Conservation (phyloP, 2,888 invertebrate genomes). For the Spodoptera picta region DNA sequence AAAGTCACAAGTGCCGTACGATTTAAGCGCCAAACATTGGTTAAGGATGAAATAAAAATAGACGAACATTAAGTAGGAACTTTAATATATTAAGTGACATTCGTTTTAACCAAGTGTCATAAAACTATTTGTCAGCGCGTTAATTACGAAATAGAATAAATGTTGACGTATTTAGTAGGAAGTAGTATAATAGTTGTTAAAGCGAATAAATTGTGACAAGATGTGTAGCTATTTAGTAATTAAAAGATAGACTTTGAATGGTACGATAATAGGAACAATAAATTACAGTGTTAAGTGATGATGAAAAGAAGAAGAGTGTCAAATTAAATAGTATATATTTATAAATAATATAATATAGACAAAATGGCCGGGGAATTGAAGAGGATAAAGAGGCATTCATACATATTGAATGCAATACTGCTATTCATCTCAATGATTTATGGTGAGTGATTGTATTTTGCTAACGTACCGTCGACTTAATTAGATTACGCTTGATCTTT, state of each 20-base stretch:
- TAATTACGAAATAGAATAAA: conserved; percentile 78
- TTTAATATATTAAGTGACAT: conserved; percentile 77
- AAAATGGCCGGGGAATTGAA: conserved; percentile 80
- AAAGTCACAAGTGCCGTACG: conserved; percentile 64
- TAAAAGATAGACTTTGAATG: conserved; percentile 57
- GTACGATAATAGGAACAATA: conserved; percentile 59
- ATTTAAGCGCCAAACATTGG: conserved; percentile 72
- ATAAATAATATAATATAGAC: conserved; percentile 54
- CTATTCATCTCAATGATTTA: conserved; percentile 82
- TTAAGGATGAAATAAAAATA: conserved; percentile 77
- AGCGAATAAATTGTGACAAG: conserved; percentile 73
- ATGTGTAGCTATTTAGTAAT: conserved; percentile 67
- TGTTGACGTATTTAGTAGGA: conserved; percentile 80
- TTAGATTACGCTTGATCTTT: conserved; percentile 51
- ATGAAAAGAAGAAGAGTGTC: conserved; percentile 79
- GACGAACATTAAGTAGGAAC: conserved; percentile 65
- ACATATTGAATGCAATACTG: conserved; percentile 79
- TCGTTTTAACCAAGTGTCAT: conserved; percentile 78
- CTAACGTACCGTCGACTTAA: conserved; percentile 58
- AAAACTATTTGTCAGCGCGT: conserved; percentile 83
- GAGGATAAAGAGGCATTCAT: conserved; percentile 80
- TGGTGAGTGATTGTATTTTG: conserved; percentile 76
- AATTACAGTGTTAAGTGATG: conserved; percentile 73
- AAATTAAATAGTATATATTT: conserved; percentile 65
- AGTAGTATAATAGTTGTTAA: conserved; percentile 69